A percentile compares a stretch with the other conserved stretches of the same genome.
Evolutionary conservation across 1,140 invertebrate species (phyloP).

Genomic region (Cherax destructor): DNA sequence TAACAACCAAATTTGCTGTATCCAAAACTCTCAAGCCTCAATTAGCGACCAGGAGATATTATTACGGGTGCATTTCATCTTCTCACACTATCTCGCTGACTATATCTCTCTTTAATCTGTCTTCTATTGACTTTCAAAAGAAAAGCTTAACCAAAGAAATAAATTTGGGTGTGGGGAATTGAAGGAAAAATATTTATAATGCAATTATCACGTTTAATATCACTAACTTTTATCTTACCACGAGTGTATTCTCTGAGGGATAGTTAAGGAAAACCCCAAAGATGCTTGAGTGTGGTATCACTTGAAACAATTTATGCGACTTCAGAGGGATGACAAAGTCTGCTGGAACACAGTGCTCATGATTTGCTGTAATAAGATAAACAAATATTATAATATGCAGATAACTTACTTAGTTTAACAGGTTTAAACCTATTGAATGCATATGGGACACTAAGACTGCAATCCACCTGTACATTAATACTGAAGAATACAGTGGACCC

Average conservation of each 20-base stretch:
- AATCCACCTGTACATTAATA: background rate
- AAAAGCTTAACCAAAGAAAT: too few species aligned
- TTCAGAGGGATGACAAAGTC: background rate
- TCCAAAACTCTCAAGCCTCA: too few species aligned
- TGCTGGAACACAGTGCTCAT: background rate
- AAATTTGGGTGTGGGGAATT: too few species aligned
- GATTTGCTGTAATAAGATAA: background rate
- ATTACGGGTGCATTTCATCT: too few species aligned
- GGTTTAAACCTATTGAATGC: background rate
- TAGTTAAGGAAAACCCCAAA: background rate
- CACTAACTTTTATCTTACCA: background rate
- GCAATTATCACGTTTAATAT: too few species aligned
- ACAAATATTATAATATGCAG: background rate
- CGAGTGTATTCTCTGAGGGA: background rate
- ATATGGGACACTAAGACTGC: background rate
- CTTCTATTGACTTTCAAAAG: too few species aligned
- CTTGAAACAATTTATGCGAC: background rate
- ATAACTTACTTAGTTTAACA: background rate
- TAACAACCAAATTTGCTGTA: too few species aligned
- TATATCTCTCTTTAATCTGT: too few species aligned
- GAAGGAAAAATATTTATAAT: too few species aligned
- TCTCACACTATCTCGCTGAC: too few species aligned
- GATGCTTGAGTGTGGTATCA: background rate
- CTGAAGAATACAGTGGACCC: too few species aligned
- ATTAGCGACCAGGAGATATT: too few species aligned